These are phyloP conservation scores for Heterodera filipjevi DNA, from an alignment of 2,888 invertebrate genomes.

Conservation along the genomic window DNA sequence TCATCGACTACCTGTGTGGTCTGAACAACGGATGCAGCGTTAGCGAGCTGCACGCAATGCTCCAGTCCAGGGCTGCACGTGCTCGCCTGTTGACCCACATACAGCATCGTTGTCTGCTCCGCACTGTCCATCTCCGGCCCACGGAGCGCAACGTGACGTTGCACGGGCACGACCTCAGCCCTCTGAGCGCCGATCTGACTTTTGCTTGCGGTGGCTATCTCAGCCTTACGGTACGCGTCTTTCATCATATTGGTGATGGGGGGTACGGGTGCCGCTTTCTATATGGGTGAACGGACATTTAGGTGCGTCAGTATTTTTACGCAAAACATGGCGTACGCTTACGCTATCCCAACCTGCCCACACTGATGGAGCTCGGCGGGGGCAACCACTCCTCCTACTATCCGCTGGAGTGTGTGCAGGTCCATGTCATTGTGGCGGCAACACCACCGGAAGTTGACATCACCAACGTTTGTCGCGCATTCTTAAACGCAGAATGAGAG, in stretches of 20 bases:
- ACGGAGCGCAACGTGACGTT: background rate
- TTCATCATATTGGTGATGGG: no score
- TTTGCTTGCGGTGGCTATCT: constrained; percentile 6
- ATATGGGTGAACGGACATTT: no score
- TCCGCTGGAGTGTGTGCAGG: constrained; percentile 5
- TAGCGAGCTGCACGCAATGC: background rate
- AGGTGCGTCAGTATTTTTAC: constrained; percentile 16
- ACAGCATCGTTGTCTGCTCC: background rate
- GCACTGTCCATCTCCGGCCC: constrained; percentile 11
- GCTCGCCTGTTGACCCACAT: background rate
- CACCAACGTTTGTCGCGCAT: no score
- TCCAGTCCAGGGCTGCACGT: background rate
- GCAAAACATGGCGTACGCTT: background rate
- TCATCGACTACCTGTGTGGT: background rate
- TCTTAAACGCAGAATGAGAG: no score
- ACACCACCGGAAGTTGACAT: no score
- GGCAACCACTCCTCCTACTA: constrained; percentile 17
- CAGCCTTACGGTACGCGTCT: constrained; percentile 18
- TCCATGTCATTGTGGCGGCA: background rate
- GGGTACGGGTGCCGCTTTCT: no score
- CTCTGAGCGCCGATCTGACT: background rate
- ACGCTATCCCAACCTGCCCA: background rate
- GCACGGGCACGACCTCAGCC: background rate
- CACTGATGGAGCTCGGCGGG: background rate
- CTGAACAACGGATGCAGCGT: background rate